These are phyloP conservation scores for Ranitomeya imitator DNA, from an alignment of 2,113 vertebrate species.

Conservation along the genomic window DNA sequence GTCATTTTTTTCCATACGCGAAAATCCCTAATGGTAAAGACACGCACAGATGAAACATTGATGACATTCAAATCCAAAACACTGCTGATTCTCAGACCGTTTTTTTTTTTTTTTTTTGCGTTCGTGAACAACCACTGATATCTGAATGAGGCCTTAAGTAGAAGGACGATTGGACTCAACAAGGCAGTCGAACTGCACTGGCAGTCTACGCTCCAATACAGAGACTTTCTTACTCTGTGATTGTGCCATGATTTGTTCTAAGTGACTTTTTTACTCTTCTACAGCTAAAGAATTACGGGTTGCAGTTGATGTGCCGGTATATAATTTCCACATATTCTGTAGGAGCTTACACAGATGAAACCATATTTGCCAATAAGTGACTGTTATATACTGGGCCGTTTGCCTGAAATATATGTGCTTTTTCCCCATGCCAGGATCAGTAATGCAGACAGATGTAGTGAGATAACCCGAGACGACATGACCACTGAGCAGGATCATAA, in stretches of 20 bases:
- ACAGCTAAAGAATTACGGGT: neutral
- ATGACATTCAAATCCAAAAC: too few relatives aligned
- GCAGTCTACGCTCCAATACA: too few relatives aligned
- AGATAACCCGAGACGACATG: constrained; percentile 8
- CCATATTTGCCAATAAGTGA: neutral
- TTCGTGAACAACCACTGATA: too few relatives aligned
- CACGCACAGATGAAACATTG: too few relatives aligned
- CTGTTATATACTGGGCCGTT: neutral
- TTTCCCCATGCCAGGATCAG: neutral
- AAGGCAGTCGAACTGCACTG: too few relatives aligned
- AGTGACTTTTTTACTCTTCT: neutral
- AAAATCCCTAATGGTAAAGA: too few relatives aligned
- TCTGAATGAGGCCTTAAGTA: too few relatives aligned
- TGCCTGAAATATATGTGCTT: neutral
- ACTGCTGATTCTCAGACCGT: too few relatives aligned
- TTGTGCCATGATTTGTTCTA: neutral
- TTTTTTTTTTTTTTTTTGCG: too few relatives aligned
- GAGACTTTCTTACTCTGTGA: neutral
- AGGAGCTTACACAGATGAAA: neutral
- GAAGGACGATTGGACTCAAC: neutral
- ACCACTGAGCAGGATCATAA: constrained; percentile 11
- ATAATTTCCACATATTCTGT: neutral
- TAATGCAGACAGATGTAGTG: constrained; percentile 18
- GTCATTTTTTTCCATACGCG: too few relatives aligned
- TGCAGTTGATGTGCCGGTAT: neutral